These are phyloP conservation scores for Agriopis leucophaearia DNA, from an alignment of 2,888 invertebrate species.

Conservation along the genomic window DNA sequence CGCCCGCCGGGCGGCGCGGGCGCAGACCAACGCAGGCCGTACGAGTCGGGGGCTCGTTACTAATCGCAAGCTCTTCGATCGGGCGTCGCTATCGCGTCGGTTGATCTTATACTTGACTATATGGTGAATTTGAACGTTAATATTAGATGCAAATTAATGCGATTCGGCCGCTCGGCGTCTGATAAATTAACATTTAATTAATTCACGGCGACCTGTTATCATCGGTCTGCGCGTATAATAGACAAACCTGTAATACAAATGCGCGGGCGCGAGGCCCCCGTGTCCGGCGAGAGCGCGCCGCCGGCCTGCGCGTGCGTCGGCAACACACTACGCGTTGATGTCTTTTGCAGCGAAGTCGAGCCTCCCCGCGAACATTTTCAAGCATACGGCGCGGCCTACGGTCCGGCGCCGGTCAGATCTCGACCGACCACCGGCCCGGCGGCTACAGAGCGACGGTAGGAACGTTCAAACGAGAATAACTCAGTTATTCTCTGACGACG, in stretches of 20 bases:
- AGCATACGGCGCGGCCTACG: neutral
- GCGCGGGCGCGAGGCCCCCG: neutral
- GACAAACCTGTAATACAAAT: neutral
- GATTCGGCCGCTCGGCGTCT: neutral
- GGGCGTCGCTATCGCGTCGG: neutral
- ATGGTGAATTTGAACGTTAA: neutral
- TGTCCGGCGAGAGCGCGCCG: neutral
- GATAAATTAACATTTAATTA: conserved; percentile 1
- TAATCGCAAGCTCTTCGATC: neutral
- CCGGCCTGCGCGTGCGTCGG: neutral
- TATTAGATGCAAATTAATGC: conserved; percentile 19
- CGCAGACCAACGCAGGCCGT: no score
- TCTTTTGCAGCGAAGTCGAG: conserved; percentile 1
- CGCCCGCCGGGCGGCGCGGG: no score
- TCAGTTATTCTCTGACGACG: conserved; percentile 1
- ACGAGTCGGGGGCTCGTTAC: no score
- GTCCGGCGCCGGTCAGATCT: neutral
- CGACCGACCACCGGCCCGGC: neutral
- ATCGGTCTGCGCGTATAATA: neutral
- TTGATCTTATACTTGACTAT: neutral
- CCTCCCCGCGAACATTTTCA: neutral
- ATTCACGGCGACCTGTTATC: neutral
- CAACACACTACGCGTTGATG: conserved; percentile 3
- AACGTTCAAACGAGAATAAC: neutral
- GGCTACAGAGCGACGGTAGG: neutral